Percentiles rank a stretch among this genome's conserved stretches.
phyloP scores from a whole-genome alignment of 2,888 invertebrate genomes.

The Agrilus mali region DNA sequence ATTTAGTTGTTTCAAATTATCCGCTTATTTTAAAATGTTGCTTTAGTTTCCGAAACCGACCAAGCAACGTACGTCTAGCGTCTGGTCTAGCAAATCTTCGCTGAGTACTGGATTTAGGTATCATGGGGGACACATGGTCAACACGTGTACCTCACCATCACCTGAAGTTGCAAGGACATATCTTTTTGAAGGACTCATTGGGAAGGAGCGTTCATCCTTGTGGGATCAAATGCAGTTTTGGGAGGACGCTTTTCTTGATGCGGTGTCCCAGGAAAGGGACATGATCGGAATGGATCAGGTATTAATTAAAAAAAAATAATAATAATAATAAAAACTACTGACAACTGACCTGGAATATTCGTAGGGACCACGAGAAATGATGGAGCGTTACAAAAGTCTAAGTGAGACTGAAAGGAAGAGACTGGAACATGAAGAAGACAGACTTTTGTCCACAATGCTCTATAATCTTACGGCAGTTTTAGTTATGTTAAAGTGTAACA shows the following conservation, averaged over 20 bases:
- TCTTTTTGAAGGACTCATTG: conserved; percentile 75
- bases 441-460: conserved; percentile 84
- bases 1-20: not conserved
- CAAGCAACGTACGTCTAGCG: conserved; percentile 73
- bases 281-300: conserved; percentile 98
- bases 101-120: conserved; percentile 78
- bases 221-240: conserved; percentile 99
- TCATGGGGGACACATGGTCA: conserved; percentile 72
- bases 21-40: conserved; percentile 2
- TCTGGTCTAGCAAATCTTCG: conserved; percentile 88
- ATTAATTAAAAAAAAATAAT: no score
- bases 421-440: conserved; percentile 95
- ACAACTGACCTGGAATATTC: conserved; percentile 4
- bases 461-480: conserved; percentile 95
- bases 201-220: conserved; percentile 72
- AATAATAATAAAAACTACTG: no score
- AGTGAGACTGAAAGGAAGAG: conserved; percentile 89
- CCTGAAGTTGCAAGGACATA: conserved; percentile 84
- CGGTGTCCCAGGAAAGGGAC: conserved; percentile 94
- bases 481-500: conserved; percentile 81
- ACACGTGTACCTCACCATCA: conserved; percentile 76
- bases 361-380: conserved; percentile 91
- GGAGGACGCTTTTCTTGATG: conserved; percentile 98
- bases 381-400: conserved; percentile 90
- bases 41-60: conserved; percentile 54